Evolutionary conservation across 2,888 invertebrate species (phyloP).

Genomic region (Conistra vaccinii): DNA sequence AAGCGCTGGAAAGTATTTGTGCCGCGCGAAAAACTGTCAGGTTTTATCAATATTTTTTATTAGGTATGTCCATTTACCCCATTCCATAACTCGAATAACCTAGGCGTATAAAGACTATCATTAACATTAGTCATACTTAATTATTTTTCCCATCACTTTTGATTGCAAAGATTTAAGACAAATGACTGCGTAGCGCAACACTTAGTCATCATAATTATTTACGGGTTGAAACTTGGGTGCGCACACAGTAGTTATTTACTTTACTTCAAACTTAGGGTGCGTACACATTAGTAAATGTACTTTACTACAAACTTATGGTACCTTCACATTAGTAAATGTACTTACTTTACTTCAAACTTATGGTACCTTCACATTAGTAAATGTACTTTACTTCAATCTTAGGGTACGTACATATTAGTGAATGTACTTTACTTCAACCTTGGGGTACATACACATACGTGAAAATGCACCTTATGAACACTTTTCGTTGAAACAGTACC

Average conservation of each 20-base stretch:
- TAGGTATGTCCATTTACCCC: conserved; percentile 3
- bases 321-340: background rate
- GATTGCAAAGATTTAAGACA: conserved; percentile 24
- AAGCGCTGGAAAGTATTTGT: conserved; percentile 52
- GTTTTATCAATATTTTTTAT: background rate
- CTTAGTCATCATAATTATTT: background rate
- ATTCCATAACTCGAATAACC: conserved; percentile 26
- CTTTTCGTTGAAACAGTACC: conserved; percentile 33
- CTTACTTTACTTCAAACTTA: conserved; percentile 26
- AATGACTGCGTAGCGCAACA: conserved; percentile 8
- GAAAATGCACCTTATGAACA: conserved; percentile 47
- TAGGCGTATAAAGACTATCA: conserved; percentile 30
- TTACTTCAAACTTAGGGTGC: conserved; percentile 9
- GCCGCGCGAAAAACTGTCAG: conserved; percentile 52
- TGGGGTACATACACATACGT: conserved; percentile 19
- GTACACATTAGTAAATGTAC: conserved; percentile 15
- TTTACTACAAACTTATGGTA: conserved; percentile 6
- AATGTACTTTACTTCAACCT: conserved; percentile 20
- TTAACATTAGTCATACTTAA: conserved; percentile 40
- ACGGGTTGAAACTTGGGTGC: background rate
- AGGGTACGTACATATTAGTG: background rate
- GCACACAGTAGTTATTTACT: conserved; percentile 11
- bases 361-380: background rate
- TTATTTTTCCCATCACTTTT: conserved; percentile 35
- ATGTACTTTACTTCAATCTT: conserved; percentile 23